Evolutionary conservation across 2,113 vertebrate genomes (phyloP).

Genomic region (Catharus fuscescens): DNA sequence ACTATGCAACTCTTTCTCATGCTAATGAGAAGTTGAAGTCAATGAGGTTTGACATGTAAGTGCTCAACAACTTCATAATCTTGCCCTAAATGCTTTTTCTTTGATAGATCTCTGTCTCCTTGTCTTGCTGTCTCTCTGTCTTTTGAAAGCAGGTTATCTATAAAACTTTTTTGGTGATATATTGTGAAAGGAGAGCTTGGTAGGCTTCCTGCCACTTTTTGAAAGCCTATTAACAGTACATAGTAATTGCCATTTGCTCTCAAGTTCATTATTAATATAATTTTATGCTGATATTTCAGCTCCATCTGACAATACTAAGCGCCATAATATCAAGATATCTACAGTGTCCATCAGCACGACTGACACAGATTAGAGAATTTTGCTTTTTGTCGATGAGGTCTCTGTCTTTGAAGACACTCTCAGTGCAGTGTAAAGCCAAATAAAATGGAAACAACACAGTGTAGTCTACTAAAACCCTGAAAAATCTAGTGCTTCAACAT

Average conservation of each 20-base stretch:
- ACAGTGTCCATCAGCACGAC: not conserved
- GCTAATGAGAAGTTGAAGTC: slow-evolving; percentile 24
- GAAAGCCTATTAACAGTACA: not conserved
- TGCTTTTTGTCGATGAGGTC: not conserved
- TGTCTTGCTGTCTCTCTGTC: not conserved
- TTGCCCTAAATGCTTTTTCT: slow-evolving; percentile 9
- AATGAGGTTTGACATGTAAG: not conserved
- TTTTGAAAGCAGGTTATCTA: not conserved
- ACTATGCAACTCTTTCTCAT: slow-evolving; percentile 28
- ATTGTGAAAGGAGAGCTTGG: not conserved
- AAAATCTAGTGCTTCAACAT: not conserved
- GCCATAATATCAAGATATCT: not conserved
- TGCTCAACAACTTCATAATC: slow-evolving; percentile 15
- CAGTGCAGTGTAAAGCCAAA: not conserved
- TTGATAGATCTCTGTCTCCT: not conserved
- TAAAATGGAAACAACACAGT: not conserved
- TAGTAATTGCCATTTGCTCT: not conserved
- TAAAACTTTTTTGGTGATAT: not conserved
- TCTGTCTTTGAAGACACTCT: not conserved
- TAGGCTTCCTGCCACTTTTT: not conserved
- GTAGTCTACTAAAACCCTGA: not conserved
- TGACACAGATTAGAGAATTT: slow-evolving; percentile 1
- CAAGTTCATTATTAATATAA: not conserved
- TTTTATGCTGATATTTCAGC: not conserved
- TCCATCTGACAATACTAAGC: not conserved